phyloP scores from a whole-genome alignment of 2,888 invertebrate species.

The Nipponacmea schrenckii region DNA sequence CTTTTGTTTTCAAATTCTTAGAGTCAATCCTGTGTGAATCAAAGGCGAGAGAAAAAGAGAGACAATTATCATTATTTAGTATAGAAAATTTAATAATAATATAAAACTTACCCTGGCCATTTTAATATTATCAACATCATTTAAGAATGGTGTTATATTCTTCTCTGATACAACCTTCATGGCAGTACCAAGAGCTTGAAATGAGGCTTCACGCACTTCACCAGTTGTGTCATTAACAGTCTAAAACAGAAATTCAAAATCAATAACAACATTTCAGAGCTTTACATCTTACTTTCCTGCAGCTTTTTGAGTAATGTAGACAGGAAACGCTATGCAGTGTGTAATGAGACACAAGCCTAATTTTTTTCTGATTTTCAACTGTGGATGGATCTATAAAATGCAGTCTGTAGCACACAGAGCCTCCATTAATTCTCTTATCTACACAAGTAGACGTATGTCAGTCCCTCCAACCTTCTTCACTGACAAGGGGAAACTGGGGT shows the following conservation, averaged over 20 bases:
- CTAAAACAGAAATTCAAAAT: slow-evolving; percentile 38
- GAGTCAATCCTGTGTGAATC: too few relatives aligned
- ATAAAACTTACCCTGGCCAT: slow-evolving; percentile 78
- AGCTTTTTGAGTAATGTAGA: not conserved
- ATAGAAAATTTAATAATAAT: not conserved
- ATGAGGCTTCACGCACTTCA: slow-evolving; percentile 89
- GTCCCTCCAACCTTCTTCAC: too few relatives aligned
- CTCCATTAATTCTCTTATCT: too few relatives aligned
- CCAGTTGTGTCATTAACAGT: slow-evolving; percentile 77
- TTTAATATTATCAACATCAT: slow-evolving; percentile 89
- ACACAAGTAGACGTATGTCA: too few relatives aligned
- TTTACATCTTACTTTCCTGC: not conserved
- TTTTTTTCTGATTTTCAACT: not conserved
- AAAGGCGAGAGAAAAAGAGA: too few relatives aligned
- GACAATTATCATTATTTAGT: too few relatives aligned
- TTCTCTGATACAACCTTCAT: slow-evolving; percentile 95
- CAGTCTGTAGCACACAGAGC: too few relatives aligned
- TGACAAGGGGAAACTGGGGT: too few relatives aligned
- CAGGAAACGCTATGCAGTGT: not conserved
- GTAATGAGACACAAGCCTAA: not conserved
- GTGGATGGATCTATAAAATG: too few relatives aligned
- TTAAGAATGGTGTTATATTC: slow-evolving; percentile 83
- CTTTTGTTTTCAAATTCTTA: too few relatives aligned
- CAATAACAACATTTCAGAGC: not conserved
- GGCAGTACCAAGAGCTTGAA: slow-evolving; percentile 92